Base-by-base conservation (phyloP, 2,888 invertebrate genomes). In the Zhuqinia jingwanae region DNA sequence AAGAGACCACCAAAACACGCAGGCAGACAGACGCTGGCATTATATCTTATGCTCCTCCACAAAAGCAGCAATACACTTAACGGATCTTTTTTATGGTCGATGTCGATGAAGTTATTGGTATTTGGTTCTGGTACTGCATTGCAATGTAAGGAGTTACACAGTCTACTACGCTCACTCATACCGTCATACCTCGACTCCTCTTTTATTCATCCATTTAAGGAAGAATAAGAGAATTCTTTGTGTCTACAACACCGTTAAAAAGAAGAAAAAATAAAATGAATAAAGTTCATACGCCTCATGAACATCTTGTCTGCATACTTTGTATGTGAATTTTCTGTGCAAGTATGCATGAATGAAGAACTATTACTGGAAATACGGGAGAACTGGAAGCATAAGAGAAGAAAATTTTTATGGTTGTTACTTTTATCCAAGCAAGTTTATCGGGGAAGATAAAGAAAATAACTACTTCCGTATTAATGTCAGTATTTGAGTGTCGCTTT, bases 281-380 rank as follows among this genome's bases (percentile, higher is more conserved):
- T 65, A 65, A 42, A 65, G n/a, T 1, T n/a, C 1, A 17, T 30
- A 65, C 42, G 42, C 27, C 30, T 63, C 65, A 65, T 42, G 42
- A 36, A 30, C 30, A 27, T 63, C 63, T 30, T 27, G 63, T 63
- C 27, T 63, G 63, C n/a, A 30, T 63, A 17, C n/a, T n/a, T n/a
- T n/a, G 27, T 60, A 27, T 60, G 60, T 63, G 58, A 10, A 13
- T 30, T n/a, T 27, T 6, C 36, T 6, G 27, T 27, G 30, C 27
- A 60, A 1, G 65, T 30, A 65, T 65, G 65, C 65, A 65, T 65
- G 65, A 65, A 65, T 65, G 65, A 65, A 30, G 30, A 60, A 60
- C 60, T 42, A 42, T 13, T 8, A 2, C n/a, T 15, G 15, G 3
- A 50, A 5, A 11, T 13, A 50, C 50, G 8, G 13, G 50, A 50